Evolutionary conservation across 2,888 invertebrate genomes (phyloP).

Genomic region (Lithophane semibrunnea): DNA sequence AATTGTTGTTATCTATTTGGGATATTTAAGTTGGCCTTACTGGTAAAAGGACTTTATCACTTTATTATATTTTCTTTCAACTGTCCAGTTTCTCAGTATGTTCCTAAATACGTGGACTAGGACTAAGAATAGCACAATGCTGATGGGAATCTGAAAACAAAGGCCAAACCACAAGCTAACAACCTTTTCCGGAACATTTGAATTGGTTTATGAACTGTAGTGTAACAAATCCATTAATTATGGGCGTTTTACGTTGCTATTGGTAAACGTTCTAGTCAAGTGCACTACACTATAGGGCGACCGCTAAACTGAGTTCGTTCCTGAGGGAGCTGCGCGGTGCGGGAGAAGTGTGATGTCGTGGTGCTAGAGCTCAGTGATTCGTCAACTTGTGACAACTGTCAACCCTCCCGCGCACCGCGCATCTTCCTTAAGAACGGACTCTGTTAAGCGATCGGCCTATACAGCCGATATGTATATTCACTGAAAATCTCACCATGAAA

Average conservation of each 20-base stretch:
- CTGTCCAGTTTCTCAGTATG: too few relatives aligned
- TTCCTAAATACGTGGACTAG: background rate
- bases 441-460: too few relatives aligned
- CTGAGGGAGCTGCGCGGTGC: too few relatives aligned
- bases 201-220: background rate
- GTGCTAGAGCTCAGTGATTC: too few relatives aligned
- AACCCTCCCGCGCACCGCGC: too few relatives aligned
- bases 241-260: background rate
- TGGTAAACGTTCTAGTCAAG: background rate
- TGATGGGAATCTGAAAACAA: background rate
- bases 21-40: constrained; percentile 1
- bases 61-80: background rate
- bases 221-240: background rate
- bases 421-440: too few relatives aligned
- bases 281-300: background rate
- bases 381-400: too few relatives aligned
- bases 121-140: too few relatives aligned
- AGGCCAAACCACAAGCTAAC: background rate
- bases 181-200: constrained; percentile 10
- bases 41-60: background rate
- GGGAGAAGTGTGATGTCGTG: too few relatives aligned
- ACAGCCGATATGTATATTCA: background rate
- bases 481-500: background rate
- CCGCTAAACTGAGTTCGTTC: too few relatives aligned
- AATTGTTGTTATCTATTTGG: background rate